A percentile compares a stretch with the other conserved stretches of the same genome.
Conservation (phyloP, 35 echinoderm and acorn worm species). For the Apostichopus parvimensis region DNA sequence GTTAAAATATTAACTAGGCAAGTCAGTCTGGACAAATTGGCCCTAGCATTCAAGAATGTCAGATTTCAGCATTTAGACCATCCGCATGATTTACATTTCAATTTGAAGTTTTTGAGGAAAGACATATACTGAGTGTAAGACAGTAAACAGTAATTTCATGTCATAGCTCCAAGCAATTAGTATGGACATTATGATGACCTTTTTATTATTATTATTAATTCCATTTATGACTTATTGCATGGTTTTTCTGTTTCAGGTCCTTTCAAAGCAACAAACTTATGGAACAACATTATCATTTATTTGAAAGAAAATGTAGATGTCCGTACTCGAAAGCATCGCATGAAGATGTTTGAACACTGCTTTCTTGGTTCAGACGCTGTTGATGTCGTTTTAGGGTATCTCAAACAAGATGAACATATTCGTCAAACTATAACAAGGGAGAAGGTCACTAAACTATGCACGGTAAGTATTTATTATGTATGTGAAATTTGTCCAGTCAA, state of each 20-base stretch:
- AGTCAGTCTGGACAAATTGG: too few relatives aligned
- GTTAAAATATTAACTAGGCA: too few relatives aligned
- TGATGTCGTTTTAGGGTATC: constrained; percentile 71
- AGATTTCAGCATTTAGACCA: too few relatives aligned
- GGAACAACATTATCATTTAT: constrained; percentile 90
- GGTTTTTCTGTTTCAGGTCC: constrained; percentile 52
- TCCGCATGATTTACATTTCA: too few relatives aligned
- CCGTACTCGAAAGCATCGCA: constrained; percentile 69
- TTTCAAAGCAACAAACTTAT: constrained; percentile 83
- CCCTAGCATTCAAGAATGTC: too few relatives aligned
- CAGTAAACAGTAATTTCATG: too few relatives aligned
- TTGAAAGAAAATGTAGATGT: constrained; percentile 78
- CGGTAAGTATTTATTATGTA: constrained; percentile 58
- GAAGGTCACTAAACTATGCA: constrained; percentile 84
- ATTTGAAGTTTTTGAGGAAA: too few relatives aligned
- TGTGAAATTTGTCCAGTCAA: background rate
- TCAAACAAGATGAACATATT: constrained; percentile 59
- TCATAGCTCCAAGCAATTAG: too few relatives aligned
- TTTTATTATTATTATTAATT: too few relatives aligned
- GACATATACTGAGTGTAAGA: too few relatives aligned
- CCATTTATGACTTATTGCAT: too few relatives aligned
- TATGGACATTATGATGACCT: too few relatives aligned
- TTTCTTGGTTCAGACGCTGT: constrained; percentile 90
- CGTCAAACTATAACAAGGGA: constrained; percentile 75
- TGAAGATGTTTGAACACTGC: constrained; percentile 82